These are phyloP conservation scores for Drosophila kohkoa DNA, from an alignment of 1,140 invertebrate species.

Conservation along the genomic window DNA sequence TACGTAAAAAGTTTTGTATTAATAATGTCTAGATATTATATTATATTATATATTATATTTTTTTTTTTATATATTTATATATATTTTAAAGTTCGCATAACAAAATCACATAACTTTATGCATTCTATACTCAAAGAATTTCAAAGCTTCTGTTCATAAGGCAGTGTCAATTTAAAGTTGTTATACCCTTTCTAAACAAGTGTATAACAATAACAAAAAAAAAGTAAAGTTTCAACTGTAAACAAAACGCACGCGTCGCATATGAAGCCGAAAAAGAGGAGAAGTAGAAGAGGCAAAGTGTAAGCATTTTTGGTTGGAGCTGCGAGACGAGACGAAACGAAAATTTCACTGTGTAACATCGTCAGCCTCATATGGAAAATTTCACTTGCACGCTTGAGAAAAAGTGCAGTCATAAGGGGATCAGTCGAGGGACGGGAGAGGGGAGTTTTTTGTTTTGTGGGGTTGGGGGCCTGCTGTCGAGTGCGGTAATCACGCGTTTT, in stretches of 20 bases:
- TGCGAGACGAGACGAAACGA: slow-evolving; percentile 63
- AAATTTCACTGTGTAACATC: slow-evolving; percentile 65
- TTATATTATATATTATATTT: no score
- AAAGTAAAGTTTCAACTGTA: slow-evolving; percentile 63
- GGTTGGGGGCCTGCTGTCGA: slow-evolving; percentile 50
- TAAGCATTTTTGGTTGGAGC: slow-evolving; percentile 36
- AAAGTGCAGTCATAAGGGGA: slow-evolving; percentile 57
- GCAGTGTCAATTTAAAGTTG: neutral
- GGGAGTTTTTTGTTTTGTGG: neutral
- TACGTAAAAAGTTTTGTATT: no score
- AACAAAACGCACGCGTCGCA: slow-evolving; percentile 72
- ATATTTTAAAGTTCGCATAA: neutral
- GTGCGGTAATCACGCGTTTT: slow-evolving; percentile 72
- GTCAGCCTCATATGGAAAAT: slow-evolving; percentile 77
- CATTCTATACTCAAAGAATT: no score
- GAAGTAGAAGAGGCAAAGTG: neutral
- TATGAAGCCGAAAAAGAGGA: slow-evolving; percentile 9
- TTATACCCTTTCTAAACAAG: slow-evolving; percentile 1
- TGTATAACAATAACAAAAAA: slow-evolving; percentile 60
- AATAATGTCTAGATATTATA: no score
- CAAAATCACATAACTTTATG: neutral
- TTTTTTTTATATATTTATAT: no score
- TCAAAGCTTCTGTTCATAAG: neutral
- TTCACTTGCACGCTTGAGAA: slow-evolving; percentile 80
- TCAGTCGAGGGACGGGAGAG: neutral